Evolutionary conservation across 2,888 invertebrate species (phyloP).

Genomic region (Polyommatus iphigenia): DNA sequence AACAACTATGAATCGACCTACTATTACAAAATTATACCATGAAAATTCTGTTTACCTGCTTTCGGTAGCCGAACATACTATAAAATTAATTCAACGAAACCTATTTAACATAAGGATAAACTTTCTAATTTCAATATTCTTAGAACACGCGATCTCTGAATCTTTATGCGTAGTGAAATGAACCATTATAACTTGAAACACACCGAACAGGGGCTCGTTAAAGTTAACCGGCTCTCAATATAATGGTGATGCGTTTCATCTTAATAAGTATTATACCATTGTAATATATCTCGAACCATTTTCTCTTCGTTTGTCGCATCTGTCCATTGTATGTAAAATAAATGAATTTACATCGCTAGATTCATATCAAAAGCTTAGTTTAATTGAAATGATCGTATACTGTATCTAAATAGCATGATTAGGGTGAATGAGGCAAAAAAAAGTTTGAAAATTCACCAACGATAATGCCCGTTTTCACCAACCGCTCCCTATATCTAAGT

Average conservation of each 20-base stretch:
- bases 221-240: not conserved
- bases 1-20: not conserved
- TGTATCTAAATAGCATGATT: too few relatives aligned
- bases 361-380: not conserved
- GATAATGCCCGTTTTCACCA: too few relatives aligned
- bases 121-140: slow-evolving; percentile 30
- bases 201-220: too few relatives aligned
- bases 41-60: not conserved
- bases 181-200: not conserved
- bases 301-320: slow-evolving; percentile 24
- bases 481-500: too few relatives aligned
- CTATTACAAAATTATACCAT: not conserved
- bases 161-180: slow-evolving; percentile 29
- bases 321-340: slow-evolving; percentile 17
- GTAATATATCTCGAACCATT: slow-evolving; percentile 18
- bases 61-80: not conserved
- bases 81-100: slow-evolving; percentile 8
- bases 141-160: slow-evolving; percentile 10
- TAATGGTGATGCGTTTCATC: not conserved
- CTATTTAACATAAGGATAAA: slow-evolving; percentile 17
- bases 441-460: too few relatives aligned
- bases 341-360: not conserved
- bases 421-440: too few relatives aligned
- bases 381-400: too few relatives aligned
- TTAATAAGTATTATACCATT: slow-evolving; percentile 29